These are phyloP conservation scores for Drosophila serrata DNA, from an alignment of 1,140 invertebrate genomes.

Conservation along the genomic window DNA sequence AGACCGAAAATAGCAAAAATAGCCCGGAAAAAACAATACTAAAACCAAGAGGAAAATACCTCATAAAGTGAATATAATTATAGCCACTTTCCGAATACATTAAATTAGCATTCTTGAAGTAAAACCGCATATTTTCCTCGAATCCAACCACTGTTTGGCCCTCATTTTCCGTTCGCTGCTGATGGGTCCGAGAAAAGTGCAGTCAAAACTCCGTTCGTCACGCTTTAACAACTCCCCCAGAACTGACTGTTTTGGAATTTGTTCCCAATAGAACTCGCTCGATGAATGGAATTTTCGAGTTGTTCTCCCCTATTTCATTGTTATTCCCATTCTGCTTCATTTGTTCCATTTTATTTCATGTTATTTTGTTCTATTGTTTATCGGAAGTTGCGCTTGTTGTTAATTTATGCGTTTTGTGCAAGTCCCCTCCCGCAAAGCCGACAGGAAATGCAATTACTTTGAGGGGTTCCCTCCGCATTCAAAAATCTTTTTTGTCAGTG, in stretches of 20 bases:
- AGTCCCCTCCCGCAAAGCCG: slow-evolving; percentile 26
- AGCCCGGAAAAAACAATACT: background rate
- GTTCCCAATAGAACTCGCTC: slow-evolving; percentile 39
- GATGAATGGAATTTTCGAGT: slow-evolving; percentile 39
- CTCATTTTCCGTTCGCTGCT: slow-evolving; percentile 6
- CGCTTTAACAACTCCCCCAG: slow-evolving; percentile 39
- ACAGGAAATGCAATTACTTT: slow-evolving; percentile 64
- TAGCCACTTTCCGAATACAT: slow-evolving; percentile 4
- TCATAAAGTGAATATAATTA: background rate
- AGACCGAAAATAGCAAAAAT: background rate
- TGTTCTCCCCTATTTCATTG: slow-evolving; percentile 32
- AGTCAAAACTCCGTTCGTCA: slow-evolving; percentile 39
- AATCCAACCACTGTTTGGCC: background rate
- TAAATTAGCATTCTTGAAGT: slow-evolving; percentile 12
- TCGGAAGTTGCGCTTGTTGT: slow-evolving; percentile 55
- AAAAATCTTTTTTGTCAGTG: slow-evolving; percentile 30
- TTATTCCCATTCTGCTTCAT: slow-evolving; percentile 52
- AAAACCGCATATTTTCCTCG: background rate
- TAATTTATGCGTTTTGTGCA: slow-evolving; percentile 58
- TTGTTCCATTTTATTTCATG: slow-evolving; percentile 56
- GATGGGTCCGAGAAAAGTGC: slow-evolving; percentile 21
- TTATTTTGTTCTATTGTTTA: slow-evolving; percentile 49
- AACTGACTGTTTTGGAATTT: slow-evolving; percentile 24
- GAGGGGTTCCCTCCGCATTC: slow-evolving; percentile 32
- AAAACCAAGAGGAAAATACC: background rate